Evolutionary conservation across 2,888 invertebrate genomes (phyloP), one percentile per base, ranked within the genome.

Genomic region (Pteria penguin): DNA sequence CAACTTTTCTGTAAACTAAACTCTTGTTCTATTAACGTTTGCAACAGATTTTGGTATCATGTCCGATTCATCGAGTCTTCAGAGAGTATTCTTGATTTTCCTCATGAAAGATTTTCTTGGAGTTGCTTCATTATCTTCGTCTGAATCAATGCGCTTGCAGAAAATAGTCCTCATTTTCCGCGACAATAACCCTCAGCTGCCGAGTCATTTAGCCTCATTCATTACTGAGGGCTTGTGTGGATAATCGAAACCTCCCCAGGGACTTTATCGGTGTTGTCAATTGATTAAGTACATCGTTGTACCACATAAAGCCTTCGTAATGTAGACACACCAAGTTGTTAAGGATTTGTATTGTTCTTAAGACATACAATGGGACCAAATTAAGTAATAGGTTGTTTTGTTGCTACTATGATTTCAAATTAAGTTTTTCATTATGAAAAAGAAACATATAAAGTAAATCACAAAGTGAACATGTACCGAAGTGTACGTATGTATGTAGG

Each of bases 221-320:
- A 68, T 68, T 68, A 68, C 57, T 24, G 55, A 52, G 26, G 55
- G 68, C 52, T 68, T 68, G 55, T 57, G 57, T 55, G 29, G 68
- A n/a, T 60, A 70, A 70, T 70, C 36, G 61, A 70, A 70, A 61
- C 70, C 70, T 70, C 70, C 70, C 70, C 45, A 18, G 61, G 45
- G 70, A 61, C 45, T 45, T 32, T 45, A 33, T 27, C 31, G 45
- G 33, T 58, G 60, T 70, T 61, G 70, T 52, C 61, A 61, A 70
- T 61, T 70, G 33, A 70, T 70, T 70, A 70, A 61, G n/a, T 60
- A 60, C 57, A 68, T 55, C 33, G 31, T 52, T 68, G 24, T 52
- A 29, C 55, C 68, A 68, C 60, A 27, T 24, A 60, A 60, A 45
- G 45, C 8, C 45, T 18, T 45, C 11, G 18, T 18, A 45, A 45